Evolutionary conservation across 2,888 invertebrate species (phyloP), one percentile per base, ranked within the genome.

Genomic region (Malachius bipustulatus): DNA sequence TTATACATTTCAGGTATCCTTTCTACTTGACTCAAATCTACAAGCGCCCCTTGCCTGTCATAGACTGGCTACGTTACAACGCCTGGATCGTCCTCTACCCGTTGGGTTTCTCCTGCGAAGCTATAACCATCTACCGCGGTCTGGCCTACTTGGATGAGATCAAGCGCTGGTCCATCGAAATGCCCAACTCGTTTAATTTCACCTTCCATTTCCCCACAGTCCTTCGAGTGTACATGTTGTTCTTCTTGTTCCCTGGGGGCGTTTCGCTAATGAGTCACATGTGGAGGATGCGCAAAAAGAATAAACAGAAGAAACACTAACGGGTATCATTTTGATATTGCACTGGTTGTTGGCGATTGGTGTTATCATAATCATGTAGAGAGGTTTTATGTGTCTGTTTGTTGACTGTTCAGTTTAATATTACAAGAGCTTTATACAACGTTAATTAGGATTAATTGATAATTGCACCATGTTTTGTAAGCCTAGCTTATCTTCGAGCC

Each of bases 31-130:
- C 81, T 0, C 80, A 83, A 51, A 63, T 87, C 1, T 73, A 87
- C 51, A 77, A 83, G 38, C 74, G 73, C 14, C 77, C 87, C 39
- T 67, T 83, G 16, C 69, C 72, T 30, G 51, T 83, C 2, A 60
- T 96, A 4, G 93, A 89, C 0, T 96, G 94, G 94, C 63, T 96
- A 2, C 73, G 96, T 10, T 94, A 96, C 60, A 82, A 87, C 0
- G 70, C 89, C 36, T 97, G 94, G 94, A 87, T 96, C 45, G 79
- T 88, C 0, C 68, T 94, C 0, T 96, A 94, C 61, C 96, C 96
- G 0, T 56, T 91, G 26, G 94, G 93, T 4, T 77, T 91, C 47
- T 54, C 89, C 1, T 82, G 85, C 52, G 94, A 96, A 66, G 82
- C 87, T 0, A 75, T 83, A 3, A 71, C 87, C 9, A 70, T 85